Conservation (phyloP, 2,888 invertebrate species). For the Netelia virgata region DNA sequence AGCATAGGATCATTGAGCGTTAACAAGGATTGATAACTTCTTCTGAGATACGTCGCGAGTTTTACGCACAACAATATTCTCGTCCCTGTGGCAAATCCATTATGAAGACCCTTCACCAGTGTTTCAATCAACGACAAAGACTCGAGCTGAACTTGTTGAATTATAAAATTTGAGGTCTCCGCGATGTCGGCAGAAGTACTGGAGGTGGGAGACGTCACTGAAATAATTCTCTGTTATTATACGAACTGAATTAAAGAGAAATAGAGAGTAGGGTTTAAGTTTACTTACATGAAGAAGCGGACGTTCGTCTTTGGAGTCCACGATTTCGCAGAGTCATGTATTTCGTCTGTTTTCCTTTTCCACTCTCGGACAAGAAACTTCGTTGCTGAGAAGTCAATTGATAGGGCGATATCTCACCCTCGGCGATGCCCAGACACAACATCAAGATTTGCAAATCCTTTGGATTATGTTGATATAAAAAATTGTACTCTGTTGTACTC, state of each 20-base stretch:
- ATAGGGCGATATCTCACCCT: constrained; percentile 88
- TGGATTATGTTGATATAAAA: constrained; percentile 24
- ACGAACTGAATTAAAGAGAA: not conserved
- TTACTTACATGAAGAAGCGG: constrained; percentile 72
- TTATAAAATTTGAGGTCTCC: constrained; percentile 40
- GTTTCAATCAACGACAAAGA: constrained; percentile 76
- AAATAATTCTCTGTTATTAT: constrained; percentile 24
- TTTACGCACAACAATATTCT: constrained; percentile 87
- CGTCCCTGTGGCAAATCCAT: constrained; percentile 86
- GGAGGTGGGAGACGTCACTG: constrained; percentile 65
- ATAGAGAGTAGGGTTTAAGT: constrained; percentile 17
- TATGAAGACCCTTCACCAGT: constrained; percentile 82
- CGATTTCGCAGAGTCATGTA: constrained; percentile 75
- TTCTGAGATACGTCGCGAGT: constrained; percentile 87
- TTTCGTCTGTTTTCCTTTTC: constrained; percentile 73
- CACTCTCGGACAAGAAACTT: constrained; percentile 84
- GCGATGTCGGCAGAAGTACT: constrained; percentile 10
- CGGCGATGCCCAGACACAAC: constrained; percentile 88
- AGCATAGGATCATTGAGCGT: constrained; percentile 85
- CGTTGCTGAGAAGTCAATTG: constrained; percentile 89
- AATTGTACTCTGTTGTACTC: not conserved
- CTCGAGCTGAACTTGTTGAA: constrained; percentile 76
- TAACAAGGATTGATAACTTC: constrained; percentile 86
- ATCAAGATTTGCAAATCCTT: constrained; percentile 87
- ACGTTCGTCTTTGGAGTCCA: constrained; percentile 75